Percentiles rank a stretch among this genome's conserved stretches.
Evolutionary conservation across 2,113 vertebrate genomes (phyloP).

Genomic region (Solea solea): DNA sequence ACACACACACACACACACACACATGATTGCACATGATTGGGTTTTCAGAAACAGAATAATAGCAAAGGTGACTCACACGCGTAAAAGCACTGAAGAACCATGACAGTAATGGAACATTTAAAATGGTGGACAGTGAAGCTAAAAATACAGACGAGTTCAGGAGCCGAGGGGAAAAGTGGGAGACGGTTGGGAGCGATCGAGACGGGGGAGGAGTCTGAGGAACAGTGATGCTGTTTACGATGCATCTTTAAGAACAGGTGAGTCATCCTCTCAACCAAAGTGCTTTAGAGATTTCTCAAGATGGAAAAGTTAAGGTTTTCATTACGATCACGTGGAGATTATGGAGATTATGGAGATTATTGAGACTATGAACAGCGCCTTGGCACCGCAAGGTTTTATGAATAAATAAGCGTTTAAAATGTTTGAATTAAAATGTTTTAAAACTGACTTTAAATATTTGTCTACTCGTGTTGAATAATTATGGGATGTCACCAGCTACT

Average conservation of each 20-base stretch:
- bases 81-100: background rate
- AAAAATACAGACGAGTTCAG: conserved; percentile 44
- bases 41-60: background rate
- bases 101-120: background rate
- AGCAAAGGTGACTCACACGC: conserved; percentile 9
- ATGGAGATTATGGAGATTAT: too few species aligned
- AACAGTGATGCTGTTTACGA: conserved; percentile 29
- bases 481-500: too few species aligned
- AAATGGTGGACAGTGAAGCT: background rate
- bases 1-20: conserved; percentile 2
- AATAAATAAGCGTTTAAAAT: too few species aligned
- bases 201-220: background rate
- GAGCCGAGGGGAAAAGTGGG: background rate
- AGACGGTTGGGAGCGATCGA: conserved; percentile 12
- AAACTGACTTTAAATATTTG: too few species aligned
- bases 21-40: background rate
- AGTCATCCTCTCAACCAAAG: conserved; percentile 34
- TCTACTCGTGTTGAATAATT: too few species aligned
- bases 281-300: too few species aligned
- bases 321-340: too few species aligned
- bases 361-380: too few species aligned
- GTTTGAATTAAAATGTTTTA: too few species aligned
- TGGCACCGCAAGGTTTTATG: too few species aligned
- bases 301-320: too few species aligned
- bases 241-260: conserved; percentile 38